phyloP scores from a whole-genome alignment of 35 echinoderm and acorn worm genomes.

The Heliocidaris erythrogramma region DNA sequence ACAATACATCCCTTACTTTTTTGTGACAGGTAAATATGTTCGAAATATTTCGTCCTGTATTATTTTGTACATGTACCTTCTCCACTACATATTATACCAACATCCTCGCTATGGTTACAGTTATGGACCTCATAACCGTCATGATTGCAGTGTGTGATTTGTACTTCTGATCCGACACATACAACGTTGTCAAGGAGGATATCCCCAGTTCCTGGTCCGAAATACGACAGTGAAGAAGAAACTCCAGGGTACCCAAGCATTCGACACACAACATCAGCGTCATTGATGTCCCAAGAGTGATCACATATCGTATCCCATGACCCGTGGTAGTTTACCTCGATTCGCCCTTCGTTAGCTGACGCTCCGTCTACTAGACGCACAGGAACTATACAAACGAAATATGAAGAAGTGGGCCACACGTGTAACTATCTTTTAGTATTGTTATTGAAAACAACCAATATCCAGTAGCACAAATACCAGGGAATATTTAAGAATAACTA shows the following conservation, averaged over 20 bases:
- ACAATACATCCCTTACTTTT: too few relatives aligned
- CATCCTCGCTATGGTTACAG: background rate
- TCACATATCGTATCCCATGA: conserved; percentile 9
- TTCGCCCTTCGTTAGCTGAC: background rate
- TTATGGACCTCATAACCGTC: background rate
- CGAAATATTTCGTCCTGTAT: too few relatives aligned
- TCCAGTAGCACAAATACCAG: too few relatives aligned
- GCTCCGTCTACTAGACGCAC: background rate
- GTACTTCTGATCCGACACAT: background rate
- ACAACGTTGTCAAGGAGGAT: background rate
- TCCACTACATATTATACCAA: background rate
- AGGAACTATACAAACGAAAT: background rate
- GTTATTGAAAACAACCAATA: too few relatives aligned
- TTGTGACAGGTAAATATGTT: too few relatives aligned
- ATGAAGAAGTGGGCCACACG: background rate
- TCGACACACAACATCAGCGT: background rate
- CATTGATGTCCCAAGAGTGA: background rate
- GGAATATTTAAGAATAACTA: too few relatives aligned
- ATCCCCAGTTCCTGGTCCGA: background rate
- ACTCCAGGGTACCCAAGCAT: background rate
- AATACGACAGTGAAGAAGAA: background rate
- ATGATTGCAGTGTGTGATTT: background rate
- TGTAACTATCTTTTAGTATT: too few relatives aligned
- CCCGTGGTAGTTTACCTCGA: background rate
- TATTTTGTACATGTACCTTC: background rate